Conservation (phyloP, 2,888 invertebrate species). For the Yponomeuta plumbellus region DNA sequence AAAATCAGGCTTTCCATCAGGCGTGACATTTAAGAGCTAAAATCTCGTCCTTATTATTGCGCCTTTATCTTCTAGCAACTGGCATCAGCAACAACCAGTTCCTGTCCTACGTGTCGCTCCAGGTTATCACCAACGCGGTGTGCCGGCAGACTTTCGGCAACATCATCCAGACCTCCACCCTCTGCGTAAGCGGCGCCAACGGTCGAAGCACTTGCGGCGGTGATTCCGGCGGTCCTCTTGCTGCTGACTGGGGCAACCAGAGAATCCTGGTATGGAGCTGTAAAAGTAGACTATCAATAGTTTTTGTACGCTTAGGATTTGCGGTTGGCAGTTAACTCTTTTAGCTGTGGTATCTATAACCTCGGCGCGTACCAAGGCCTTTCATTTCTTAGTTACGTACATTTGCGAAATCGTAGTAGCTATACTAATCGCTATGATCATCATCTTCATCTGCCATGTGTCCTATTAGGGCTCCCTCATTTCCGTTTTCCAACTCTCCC, state of each 20-base stretch:
- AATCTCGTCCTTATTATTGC: background rate
- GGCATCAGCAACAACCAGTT: constrained; percentile 11
- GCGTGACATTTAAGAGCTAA: background rate
- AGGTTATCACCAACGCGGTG: constrained; percentile 31
- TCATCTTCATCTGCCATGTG: too few relatives aligned
- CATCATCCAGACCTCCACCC: constrained; percentile 33
- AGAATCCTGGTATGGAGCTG: constrained; percentile 1
- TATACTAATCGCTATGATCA: too few relatives aligned
- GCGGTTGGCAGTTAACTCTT: background rate
- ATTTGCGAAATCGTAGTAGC: too few relatives aligned
- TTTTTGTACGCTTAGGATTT: background rate
- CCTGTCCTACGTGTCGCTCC: constrained; percentile 16
- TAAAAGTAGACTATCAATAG: background rate
- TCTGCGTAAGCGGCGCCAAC: constrained; percentile 41
- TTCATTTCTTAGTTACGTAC: too few relatives aligned
- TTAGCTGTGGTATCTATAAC: background rate
- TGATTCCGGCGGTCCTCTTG: constrained; percentile 29
- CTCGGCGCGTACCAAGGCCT: too few relatives aligned
- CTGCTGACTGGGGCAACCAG: constrained; percentile 11
- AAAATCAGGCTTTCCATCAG: too few relatives aligned
- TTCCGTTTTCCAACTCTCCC: too few relatives aligned
- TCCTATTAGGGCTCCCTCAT: too few relatives aligned
- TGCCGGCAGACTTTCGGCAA: constrained; percentile 41
- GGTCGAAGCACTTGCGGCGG: constrained; percentile 42
- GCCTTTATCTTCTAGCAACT: background rate